phyloP scores from a whole-genome alignment of 1,140 invertebrate species.

The Anagrus nilaparvatae region DNA sequence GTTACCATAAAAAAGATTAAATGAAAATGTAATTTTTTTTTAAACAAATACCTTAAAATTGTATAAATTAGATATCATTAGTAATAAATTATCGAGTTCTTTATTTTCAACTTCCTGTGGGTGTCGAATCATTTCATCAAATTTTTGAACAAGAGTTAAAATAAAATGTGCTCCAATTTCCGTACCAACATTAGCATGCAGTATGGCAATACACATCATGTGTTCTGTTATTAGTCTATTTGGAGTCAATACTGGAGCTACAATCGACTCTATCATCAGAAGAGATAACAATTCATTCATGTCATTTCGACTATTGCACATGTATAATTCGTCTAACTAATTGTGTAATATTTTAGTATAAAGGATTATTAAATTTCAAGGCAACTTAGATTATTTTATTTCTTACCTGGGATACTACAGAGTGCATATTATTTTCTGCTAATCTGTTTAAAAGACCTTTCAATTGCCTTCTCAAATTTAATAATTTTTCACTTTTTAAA shows the following conservation, averaged over 20 bases:
- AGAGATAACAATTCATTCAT: conserved; percentile 68
- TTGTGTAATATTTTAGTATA: too few species aligned
- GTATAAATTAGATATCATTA: conserved; percentile 74
- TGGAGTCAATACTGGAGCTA: conserved; percentile 54
- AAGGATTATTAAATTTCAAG: conserved; percentile 1
- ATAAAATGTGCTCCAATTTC: conserved; percentile 82
- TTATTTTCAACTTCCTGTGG: conserved; percentile 60
- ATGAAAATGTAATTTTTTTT: conserved; percentile 8
- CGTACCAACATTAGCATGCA: conserved; percentile 83
- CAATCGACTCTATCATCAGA: conserved; percentile 58
- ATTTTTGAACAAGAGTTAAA: conserved; percentile 54
- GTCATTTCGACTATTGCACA: conserved; percentile 65
- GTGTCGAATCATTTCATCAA: conserved; percentile 49
- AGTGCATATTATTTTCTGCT: conserved; percentile 79
- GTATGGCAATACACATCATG: conserved; percentile 66
- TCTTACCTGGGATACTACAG: conserved; percentile 57
- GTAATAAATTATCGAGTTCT: conserved; percentile 72
- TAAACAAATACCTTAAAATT: conserved; percentile 69
- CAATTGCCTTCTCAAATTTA: conserved; percentile 61
- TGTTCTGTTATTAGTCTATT: conserved; percentile 77
- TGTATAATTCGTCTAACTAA: conserved; percentile 40
- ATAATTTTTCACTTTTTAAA: conserved; percentile 48
- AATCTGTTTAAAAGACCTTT: conserved; percentile 84
- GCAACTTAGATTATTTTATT: neutral
- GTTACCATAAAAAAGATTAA: too few species aligned